These are phyloP conservation scores for Chaetoderma sp. DNA, from an alignment of 2,888 invertebrate species.

Conservation along the genomic window DNA sequence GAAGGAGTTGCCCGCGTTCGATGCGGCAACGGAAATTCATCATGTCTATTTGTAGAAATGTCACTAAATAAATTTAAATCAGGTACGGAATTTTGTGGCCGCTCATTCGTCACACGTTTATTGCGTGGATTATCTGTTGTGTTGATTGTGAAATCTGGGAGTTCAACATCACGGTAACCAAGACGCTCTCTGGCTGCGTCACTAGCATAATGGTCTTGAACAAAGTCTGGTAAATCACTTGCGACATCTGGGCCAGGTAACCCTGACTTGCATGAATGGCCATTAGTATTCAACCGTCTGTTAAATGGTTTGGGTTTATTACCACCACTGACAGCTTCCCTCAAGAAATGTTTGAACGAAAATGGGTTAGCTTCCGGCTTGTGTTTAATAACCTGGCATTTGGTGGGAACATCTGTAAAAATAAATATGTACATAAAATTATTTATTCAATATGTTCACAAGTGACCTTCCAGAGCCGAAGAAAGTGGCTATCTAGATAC, in stretches of 20 bases:
- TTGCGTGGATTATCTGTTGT: slow-evolving; percentile 10
- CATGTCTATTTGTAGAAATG: too few species aligned
- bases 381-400: too few species aligned
- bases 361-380: slow-evolving; percentile 67
- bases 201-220: slow-evolving; percentile 57
- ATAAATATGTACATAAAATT: too few species aligned
- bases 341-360: slow-evolving; percentile 66
- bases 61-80: slow-evolving; percentile 1
- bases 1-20: not conserved
- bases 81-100: not conserved
- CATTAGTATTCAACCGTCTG: not conserved
- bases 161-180: slow-evolving; percentile 32
- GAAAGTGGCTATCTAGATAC: too few species aligned
- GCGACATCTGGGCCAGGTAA: slow-evolving; percentile 47
- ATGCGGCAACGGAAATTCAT: too few species aligned
- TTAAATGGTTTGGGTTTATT: not conserved
- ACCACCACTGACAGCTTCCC: slow-evolving; percentile 26
- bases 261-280: not conserved
- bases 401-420: too few species aligned
- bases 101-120: not conserved
- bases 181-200: slow-evolving; percentile 28
- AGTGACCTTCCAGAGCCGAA: too few species aligned
- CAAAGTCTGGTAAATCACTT: slow-evolving; percentile 66
- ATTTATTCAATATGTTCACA: too few species aligned
- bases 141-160: slow-evolving; percentile 56